These are phyloP conservation scores for Carassius auratus DNA, from an alignment of 2,113 vertebrate species.

Conservation along the genomic window DNA sequence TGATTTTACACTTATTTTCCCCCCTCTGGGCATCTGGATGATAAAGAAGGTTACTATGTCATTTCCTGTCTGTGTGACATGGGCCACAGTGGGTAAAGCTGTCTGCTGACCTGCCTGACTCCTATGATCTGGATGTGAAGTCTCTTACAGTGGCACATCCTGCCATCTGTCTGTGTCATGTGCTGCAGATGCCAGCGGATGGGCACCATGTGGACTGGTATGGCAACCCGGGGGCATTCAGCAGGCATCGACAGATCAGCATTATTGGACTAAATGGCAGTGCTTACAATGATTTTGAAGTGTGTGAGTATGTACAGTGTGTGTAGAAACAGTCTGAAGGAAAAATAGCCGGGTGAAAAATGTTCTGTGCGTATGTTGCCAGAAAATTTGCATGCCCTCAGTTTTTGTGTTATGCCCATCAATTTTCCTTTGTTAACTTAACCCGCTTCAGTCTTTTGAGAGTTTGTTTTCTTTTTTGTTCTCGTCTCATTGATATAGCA, in stretches of 20 bases:
- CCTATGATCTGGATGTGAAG: conserved; percentile 54
- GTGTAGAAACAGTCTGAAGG: neutral
- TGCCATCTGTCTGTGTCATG: conserved; percentile 61
- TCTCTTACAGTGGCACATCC: conserved; percentile 61
- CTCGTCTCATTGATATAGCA: conserved; percentile 56
- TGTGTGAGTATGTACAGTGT: neutral
- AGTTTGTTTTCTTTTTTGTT: conserved; percentile 61
- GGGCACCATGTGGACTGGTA: conserved; percentile 40
- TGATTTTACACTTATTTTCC: conserved; percentile 58
- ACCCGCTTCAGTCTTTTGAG: conserved; percentile 59
- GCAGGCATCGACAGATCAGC: conserved; percentile 21
- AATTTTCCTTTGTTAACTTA: conserved; percentile 58
- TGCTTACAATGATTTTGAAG: neutral
- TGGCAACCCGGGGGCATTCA: conserved; percentile 12
- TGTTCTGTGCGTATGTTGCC: conserved; percentile 5
- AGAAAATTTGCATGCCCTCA: conserved; percentile 43
- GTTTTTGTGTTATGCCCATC: conserved; percentile 53
- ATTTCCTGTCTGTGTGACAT: conserved; percentile 60
- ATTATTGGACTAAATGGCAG: neutral
- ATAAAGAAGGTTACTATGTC: conserved; percentile 66
- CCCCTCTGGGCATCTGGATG: conserved; percentile 55
- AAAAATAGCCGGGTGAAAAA: conserved; percentile 60
- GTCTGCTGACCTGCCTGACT: conserved; percentile 66
- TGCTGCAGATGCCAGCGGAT: conserved; percentile 34
- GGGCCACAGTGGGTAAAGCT: conserved; percentile 58